phyloP scores from a whole-genome alignment of 2,797 vertebrate species.

The Liparis tanakae region DNA sequence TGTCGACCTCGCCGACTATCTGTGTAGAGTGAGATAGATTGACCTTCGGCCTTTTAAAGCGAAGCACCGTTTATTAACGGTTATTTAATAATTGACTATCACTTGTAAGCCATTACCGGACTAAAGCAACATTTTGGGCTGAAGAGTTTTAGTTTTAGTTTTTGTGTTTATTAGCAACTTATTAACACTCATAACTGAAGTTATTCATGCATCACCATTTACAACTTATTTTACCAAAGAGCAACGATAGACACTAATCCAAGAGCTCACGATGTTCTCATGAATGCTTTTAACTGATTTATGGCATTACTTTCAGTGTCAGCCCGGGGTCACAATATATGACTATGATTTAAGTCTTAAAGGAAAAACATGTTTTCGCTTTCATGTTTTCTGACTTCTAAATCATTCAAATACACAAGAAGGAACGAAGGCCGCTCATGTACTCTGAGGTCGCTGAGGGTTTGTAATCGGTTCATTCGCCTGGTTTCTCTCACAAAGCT shows the following conservation, averaged over 20 bases:
- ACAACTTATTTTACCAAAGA: neutral
- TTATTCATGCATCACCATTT: neutral
- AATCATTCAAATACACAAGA: neutral
- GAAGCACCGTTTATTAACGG: neutral
- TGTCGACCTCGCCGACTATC: neutral
- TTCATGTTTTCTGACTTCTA: neutral
- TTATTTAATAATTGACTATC: neutral
- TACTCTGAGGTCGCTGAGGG: neutral
- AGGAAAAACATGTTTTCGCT: neutral
- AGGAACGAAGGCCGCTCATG: too few relatives aligned
- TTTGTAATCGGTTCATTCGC: neutral
- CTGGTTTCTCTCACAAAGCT: neutral
- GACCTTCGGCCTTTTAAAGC: neutral
- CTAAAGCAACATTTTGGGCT: neutral
- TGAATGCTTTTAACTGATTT: neutral
- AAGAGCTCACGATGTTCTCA: neutral
- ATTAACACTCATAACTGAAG: neutral
- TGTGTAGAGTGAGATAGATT: neutral
- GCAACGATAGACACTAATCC: neutral
- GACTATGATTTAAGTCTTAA: too few relatives aligned
- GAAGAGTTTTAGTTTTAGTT: too few relatives aligned
- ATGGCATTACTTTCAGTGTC: neutral
- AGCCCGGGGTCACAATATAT: neutral
- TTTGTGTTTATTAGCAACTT: neutral
- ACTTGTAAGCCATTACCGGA: neutral